Base-by-base conservation (phyloP, 2,113 vertebrate species). In the Bubo scandiacus region DNA sequence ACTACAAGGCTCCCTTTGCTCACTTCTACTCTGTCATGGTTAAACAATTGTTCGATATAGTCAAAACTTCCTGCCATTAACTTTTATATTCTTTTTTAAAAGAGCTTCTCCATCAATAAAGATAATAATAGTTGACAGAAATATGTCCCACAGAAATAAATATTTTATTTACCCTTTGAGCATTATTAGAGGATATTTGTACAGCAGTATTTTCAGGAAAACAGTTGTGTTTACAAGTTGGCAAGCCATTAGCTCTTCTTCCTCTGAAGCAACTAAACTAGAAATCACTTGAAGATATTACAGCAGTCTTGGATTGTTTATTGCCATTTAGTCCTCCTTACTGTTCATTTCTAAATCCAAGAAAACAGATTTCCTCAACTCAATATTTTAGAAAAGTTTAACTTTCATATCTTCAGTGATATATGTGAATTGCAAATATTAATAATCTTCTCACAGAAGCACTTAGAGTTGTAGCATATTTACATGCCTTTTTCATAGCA, bases 111-210 rank as follows among this genome's bases (percentile, higher is more conserved):
- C 81, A 94, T 94, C 91, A 90, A 92, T 83, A 96, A 94, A 58
- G 54, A 75, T 57, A 58, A 51, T 34, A 12, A 3, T 55, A 85
- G 74, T 65, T 96, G 81, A 96, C 86, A 97, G 92, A 97, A 95
- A 42, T 32, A 59, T 3, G 5, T 88, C 34, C 47, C 43, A 86
- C 23, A 58, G 42, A 93, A 86, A 68, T 74, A 92, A 83, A 55
- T 88, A 78, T 88, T 93, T 94, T 92, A 78, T 96, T 97, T 95
- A 91, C 67, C 49, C 38, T 96, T 92, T 97, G 47, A 97, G 30
- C 65, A 72, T 91, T 92, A 80, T 54, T 93, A 88, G 45, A 79
- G 78, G 80, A 63, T 95, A 86, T 73, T 91, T 93, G 43, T 79
- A 54, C 34, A 80, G 49, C 65, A 74, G 32, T 81, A 70, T 92